Conservation (phyloP, 2,888 invertebrate genomes). For the Drosophila algonquin region DNA sequence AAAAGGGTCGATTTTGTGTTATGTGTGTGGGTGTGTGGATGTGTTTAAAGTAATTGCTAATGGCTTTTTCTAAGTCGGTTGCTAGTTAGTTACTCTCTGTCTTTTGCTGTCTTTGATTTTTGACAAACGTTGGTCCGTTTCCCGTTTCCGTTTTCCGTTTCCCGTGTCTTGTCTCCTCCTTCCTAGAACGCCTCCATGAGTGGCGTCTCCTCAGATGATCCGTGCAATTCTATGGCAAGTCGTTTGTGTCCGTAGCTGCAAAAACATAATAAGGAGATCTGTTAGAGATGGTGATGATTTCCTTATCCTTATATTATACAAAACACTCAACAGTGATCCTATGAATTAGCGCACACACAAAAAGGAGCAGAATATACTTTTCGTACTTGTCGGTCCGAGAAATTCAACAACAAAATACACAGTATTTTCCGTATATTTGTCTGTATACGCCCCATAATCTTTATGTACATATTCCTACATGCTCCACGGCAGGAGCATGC, state of each 20-base stretch:
- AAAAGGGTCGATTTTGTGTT: slow-evolving; percentile 13
- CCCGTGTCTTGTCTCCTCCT: neutral
- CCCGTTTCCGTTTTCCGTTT: neutral
- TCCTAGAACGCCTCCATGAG: neutral
- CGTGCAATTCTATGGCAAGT: neutral
- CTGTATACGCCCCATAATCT: too few species aligned
- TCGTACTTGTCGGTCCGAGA: too few species aligned
- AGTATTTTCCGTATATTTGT: too few species aligned
- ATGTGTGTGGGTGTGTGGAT: slow-evolving; percentile 15
- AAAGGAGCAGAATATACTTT: too few species aligned
- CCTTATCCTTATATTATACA: too few species aligned
- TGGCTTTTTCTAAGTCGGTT: slow-evolving; percentile 8
- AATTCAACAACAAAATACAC: too few species aligned
- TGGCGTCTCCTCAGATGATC: neutral
- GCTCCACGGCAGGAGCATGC: too few species aligned
- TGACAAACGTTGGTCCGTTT: slow-evolving; percentile 24
- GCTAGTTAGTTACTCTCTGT: neutral
- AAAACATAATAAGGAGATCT: neutral
- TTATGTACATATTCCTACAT: too few species aligned
- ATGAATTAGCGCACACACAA: too few species aligned
- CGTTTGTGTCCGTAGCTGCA: neutral
- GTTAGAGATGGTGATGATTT: too few species aligned
- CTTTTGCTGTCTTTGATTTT: slow-evolving; percentile 22
- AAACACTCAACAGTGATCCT: too few species aligned
- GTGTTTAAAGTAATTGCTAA: slow-evolving; percentile 13